These are phyloP conservation scores for Hyposoter didymator DNA, from an alignment of 2,888 invertebrate species.

Conservation along the genomic window DNA sequence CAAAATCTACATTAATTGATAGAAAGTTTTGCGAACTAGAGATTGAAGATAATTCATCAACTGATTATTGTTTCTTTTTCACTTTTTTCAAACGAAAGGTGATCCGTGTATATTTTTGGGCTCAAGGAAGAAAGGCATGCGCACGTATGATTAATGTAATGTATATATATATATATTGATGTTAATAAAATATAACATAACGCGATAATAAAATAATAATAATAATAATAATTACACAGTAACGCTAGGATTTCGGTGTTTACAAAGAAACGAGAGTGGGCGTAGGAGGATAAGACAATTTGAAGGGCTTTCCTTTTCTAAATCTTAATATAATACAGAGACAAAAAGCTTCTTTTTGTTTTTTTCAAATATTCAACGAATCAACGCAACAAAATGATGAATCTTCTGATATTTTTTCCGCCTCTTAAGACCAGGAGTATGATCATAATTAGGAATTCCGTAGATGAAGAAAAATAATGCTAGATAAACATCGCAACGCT, in stretches of 20 bases:
- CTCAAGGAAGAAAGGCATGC: slow-evolving; percentile 75
- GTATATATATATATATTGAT: slow-evolving; percentile 81
- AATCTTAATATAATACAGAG: slow-evolving; percentile 48
- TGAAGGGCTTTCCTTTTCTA: slow-evolving; percentile 41
- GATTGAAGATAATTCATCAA: neutral
- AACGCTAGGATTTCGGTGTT: slow-evolving; percentile 77
- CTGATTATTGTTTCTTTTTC: neutral
- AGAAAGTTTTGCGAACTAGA: slow-evolving; percentile 31
- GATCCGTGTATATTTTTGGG: slow-evolving; percentile 65
- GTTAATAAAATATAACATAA: slow-evolving; percentile 84
- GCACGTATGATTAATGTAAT: slow-evolving; percentile 81
- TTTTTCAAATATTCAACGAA: slow-evolving; percentile 9
- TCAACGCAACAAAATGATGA: neutral
- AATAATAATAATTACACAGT: slow-evolving; percentile 82
- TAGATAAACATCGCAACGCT: neutral
- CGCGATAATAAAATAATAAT: slow-evolving; percentile 80
- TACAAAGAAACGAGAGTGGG: slow-evolving; percentile 71
- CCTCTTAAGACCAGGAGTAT: neutral
- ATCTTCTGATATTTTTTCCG: neutral
- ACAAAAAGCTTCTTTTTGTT: slow-evolving; percentile 36
- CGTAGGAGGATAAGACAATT: slow-evolving; percentile 24
- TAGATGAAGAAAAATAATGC: neutral
- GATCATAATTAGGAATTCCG: neutral
- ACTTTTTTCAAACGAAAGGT: neutral
- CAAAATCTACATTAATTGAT: slow-evolving; percentile 47